Conservation (phyloP, 2,797 vertebrate genomes). For the Xerus rutilus region DNA sequence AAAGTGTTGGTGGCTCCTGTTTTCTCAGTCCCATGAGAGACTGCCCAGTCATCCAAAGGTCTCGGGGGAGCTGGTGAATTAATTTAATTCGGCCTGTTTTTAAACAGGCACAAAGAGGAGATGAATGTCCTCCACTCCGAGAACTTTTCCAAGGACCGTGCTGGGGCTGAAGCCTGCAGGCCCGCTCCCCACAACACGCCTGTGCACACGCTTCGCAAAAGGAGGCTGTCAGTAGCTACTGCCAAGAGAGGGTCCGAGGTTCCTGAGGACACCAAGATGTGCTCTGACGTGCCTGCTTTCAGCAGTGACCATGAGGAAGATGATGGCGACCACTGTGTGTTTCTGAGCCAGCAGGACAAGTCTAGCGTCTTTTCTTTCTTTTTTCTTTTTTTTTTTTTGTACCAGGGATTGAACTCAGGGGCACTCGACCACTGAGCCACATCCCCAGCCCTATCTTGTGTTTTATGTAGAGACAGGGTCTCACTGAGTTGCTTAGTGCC, state of each 20-base stretch:
- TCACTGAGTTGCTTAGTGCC: no score
- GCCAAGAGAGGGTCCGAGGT: no score
- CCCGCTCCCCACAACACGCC: no score
- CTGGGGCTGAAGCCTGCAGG: accelerated
- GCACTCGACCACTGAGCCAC: no score
- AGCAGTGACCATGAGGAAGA: accelerated
- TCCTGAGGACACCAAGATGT: neutral
- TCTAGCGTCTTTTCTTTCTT: neutral
- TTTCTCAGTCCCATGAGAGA: neutral
- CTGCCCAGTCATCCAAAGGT: neutral
- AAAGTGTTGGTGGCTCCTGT: no score
- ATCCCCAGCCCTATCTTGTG: no score
- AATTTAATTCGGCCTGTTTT: neutral
- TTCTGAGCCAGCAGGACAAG: neutral
- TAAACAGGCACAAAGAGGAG: neutral
- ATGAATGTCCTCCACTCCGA: neutral
- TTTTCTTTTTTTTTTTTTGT: no score
- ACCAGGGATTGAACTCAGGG: no score
- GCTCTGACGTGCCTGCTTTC: no score
- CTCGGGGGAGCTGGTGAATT: neutral
- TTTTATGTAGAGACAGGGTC: no score
- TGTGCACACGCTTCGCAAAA: no score
- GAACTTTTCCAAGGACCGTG: neutral
- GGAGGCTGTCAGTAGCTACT: accelerated
- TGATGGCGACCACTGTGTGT: accelerated